Evolutionary conservation across 2,113 vertebrate genomes (phyloP), one percentile per base, ranked within the genome.

Genomic region (Nerophis lumbriciformis): DNA sequence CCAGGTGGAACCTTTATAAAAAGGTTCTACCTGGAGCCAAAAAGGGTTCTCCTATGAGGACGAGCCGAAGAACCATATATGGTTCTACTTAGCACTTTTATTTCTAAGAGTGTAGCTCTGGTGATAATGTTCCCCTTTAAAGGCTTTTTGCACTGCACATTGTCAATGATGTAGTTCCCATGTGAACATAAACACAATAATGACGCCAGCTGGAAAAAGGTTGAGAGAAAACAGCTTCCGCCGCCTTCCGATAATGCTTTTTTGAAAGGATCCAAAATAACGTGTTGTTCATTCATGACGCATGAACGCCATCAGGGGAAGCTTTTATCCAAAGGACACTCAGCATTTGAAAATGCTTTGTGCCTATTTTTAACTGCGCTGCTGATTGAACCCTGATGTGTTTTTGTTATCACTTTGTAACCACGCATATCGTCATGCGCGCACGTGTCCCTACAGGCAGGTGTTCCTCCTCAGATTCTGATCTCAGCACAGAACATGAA

Each of bases 381-480:
- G 73, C 52, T 68, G 48, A 68, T 36, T 72, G 53, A 56, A 63
- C 66, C 66, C 47, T 47, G 69, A 65, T 50, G 66, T 51, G 68
- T 61, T 64, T 78, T 73, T 71, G 65, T 62, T 60, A 76, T 73
- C 58, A 59, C 55, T 75, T 66, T 53, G 63, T 68, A 62, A 11
- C 63, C 14, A 11, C 51, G 59, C 5, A 3, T 4, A 35, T 15
- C 8, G 35, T 35, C 35, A 16, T 2, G 61, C 57, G 14, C 74
- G 65, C 69, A 76, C 79, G 71, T 65, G 62, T 77, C 66, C 72
- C 63, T 42, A 13, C 69, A 75, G 72, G 72, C 82, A 84, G 82
- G 81, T 84, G 82, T 83, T 86, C 67, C 65, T 77, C 78, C 72
- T 76, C 70, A 77, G 82, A 82, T 82, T 72, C 66, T 4, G 56